Evolutionary conservation across 2,888 invertebrate species (phyloP).

Genomic region (Ectropis crepuscularia): DNA sequence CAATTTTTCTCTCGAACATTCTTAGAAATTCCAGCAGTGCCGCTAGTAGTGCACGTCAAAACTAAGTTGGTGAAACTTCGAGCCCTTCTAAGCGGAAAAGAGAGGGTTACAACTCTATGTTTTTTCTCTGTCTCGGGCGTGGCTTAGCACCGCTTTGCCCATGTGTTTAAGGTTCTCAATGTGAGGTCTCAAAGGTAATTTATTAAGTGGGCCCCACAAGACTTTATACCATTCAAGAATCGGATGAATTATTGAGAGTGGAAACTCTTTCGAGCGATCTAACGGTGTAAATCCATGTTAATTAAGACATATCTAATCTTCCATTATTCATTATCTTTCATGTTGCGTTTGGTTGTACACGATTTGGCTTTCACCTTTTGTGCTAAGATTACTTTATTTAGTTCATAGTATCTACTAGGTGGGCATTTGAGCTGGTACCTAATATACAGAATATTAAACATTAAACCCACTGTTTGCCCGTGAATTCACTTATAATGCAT

Average conservation of each 20-base stretch:
- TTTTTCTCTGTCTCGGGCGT: conserved; percentile 70
- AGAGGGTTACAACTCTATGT: conserved; percentile 39
- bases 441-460: no score
- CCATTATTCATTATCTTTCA: conserved; percentile 54
- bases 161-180: conserved; percentile 70
- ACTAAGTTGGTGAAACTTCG: not conserved
- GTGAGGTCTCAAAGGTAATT: conserved; percentile 80
- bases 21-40: not conserved
- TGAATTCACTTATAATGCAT: no score
- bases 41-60: not conserved
- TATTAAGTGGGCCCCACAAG: conserved; percentile 78
- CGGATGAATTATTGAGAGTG: conserved; percentile 67
- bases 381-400: not conserved
- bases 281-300: conserved; percentile 65
- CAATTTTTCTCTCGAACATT: not conserved
- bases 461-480: no score
- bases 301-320: conserved; percentile 65
- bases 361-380: conserved; percentile 39
- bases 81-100: conserved; percentile 26
- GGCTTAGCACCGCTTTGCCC: conserved; percentile 64
- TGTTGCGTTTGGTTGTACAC: conserved; percentile 51
- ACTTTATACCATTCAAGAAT: conserved; percentile 60
- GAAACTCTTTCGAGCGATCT: conserved; percentile 45
- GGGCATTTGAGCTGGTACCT: no score
- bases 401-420: not conserved